Evolutionary conservation across 2,113 vertebrate genomes (phyloP), one percentile per base, ranked within the genome.

Genomic region (Sylvilagus bachmani): DNA sequence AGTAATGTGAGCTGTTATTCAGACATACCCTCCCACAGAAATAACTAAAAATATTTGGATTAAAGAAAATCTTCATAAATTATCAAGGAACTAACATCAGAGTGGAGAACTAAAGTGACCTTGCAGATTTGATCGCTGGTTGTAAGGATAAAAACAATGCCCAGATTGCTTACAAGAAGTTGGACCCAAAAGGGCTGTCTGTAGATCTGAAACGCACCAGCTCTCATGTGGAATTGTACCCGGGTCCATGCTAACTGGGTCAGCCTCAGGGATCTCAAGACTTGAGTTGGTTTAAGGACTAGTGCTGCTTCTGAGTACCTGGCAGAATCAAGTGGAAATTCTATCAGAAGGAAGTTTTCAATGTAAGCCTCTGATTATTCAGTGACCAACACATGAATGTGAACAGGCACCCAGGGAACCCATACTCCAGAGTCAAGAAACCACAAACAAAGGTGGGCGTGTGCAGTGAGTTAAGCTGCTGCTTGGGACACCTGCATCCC

Each of bases 251-350:
- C 36, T 75, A 31, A 88, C 10, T 51, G 33, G 31, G 36, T 29
- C 33, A 92, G 36, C 58, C 69, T 44, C 88, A 85, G 75, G 74
- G n/a, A 70, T 94, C 31, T 55, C 0, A 10, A 66, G 38, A 69
- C 70, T 75, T 88, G 33, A 91, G 36, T 89, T 61, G 58, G 38
- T 73, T 95, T 85, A 81, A 62, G 21, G 44, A 75, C 69, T 86
- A 51, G 31, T 83, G 36, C 4, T 94, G 17, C 80, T 61, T 92
- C 10, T 51, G 62, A 74, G 13, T 77, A 29, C 86, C 70, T 93
- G 89, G 74, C 73, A 95, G 89, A 89, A 86, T 70, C 61, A 83
- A 92, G 14, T 96, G 82, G 91, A 94, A 90, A 94, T 86, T 90
- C 38, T 94, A 95, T 89, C 33, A 80, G 27, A 75, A 89, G 79